phyloP scores from a whole-genome alignment of 2,113 vertebrate species.

The Helogale parvula region DNA sequence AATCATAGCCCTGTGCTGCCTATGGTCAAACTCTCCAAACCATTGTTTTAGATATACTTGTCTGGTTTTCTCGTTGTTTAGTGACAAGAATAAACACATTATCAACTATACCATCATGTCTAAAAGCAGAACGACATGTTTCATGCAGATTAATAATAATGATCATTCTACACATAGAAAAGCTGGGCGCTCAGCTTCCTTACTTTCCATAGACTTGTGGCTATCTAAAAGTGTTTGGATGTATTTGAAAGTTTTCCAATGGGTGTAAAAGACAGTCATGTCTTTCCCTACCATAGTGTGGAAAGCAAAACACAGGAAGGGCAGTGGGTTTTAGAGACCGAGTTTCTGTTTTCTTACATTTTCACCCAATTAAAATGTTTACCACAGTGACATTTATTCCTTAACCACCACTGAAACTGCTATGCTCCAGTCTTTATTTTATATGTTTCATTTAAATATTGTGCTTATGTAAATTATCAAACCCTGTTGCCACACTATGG shows the following conservation, averaged over 20 bases:
- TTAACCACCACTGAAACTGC: background rate
- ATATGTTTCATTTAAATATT: background rate
- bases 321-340: background rate
- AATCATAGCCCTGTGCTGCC: background rate
- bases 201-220: background rate
- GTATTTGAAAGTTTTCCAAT: background rate
- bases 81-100: background rate
- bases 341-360: background rate
- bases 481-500: background rate
- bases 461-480: background rate
- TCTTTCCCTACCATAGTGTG: background rate
- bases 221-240: background rate
- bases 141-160: background rate
- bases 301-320: background rate
- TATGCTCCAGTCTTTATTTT: background rate
- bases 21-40: background rate
- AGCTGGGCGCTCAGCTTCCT: background rate
- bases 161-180: background rate
- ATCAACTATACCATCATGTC: background rate
- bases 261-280: background rate
- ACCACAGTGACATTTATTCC: background rate
- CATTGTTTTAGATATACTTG: background rate
- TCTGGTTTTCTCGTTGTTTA: background rate
- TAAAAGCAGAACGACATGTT: background rate
- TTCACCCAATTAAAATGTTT: constrained; percentile 6